Evolutionary conservation across 30 jellyfish, hydroid and myxozoan genomes (phyloP), one percentile per base, ranked within the genome.

Genomic region (Nemopilema nomurai): DNA sequence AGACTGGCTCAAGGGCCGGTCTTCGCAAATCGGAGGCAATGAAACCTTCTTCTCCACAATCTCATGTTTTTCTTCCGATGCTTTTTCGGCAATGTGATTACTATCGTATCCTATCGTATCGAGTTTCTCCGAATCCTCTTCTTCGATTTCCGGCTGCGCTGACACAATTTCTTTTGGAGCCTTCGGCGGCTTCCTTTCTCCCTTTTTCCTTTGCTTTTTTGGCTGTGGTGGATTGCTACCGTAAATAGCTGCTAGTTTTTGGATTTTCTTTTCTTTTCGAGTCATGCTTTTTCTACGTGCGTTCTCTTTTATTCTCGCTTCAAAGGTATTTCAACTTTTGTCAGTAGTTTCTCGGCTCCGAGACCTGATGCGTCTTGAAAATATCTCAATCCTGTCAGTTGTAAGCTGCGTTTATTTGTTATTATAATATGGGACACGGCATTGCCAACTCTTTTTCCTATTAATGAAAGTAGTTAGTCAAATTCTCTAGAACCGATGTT

Each of bases 1-100:
- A 51, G 17, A 18, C 63, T 68, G 70, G 8, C 51, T 67, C 20
- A 25, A 25, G 26, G 76, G 76, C 26, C 72, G 32, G 27, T 28
- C 22, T 8, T 16, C 25, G 29, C 72, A 26, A 18, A 80, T 28
- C 18, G 49, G 30, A 22, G 89, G 89, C 17, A 80, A 66, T 20
- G 89, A 64, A 8, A 33, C n/a, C 24, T 3, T 80, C 31, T 79
- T 33, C 57, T 62, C 57, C 18, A 6, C 51, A 1, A 1, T 64
- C 8, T 8, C 29, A 1, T 30, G 22, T 24, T 57, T 65, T 66
- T 33, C 29, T 8, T 13, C 57, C 9, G 9, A 3, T 41, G 13
- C 57, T 13, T 41, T 13, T 13, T 41, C 57, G 13, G 13, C 57
- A 41, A 13, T 6, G 57, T 41, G 57, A 41, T 13, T 41, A 41